Conservation (phyloP, 2,797 vertebrate species). For the Podarcis lilfordi region DNA sequence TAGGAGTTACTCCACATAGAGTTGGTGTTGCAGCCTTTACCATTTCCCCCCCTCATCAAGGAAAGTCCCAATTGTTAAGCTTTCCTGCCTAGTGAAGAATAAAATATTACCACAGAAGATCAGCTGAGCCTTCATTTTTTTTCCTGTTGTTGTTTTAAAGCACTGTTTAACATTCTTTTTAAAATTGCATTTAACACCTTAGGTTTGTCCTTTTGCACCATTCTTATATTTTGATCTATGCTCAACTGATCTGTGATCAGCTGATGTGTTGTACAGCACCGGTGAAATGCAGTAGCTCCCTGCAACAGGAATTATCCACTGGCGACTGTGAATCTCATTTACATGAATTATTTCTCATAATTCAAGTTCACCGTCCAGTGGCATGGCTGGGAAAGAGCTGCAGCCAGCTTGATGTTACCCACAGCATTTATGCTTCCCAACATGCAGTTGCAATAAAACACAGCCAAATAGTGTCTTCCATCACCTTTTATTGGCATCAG, state of each 20-base stretch:
- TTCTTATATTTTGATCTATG: not conserved
- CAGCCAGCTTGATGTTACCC: not conserved
- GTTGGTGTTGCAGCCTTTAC: too few relatives aligned
- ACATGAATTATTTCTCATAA: not conserved
- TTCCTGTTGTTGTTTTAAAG: not conserved
- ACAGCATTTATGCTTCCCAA: not conserved
- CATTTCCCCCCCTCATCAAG: too few relatives aligned
- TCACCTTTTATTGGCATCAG: conserved; percentile 8
- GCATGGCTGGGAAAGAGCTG: not conserved
- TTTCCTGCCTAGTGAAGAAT: too few relatives aligned
- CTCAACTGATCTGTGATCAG: fast-evolving
- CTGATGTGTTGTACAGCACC: conserved; percentile 5
- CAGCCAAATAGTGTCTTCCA: not conserved
- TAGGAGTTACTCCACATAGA: too few relatives aligned
- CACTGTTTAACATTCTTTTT: not conserved
- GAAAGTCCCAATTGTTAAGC: too few relatives aligned
- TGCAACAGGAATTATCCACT: conserved; percentile 5
- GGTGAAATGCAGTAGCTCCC: not conserved
- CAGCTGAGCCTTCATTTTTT: too few relatives aligned
- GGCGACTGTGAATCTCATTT: not conserved
- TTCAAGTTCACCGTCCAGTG: not conserved
- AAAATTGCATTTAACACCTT: not conserved
- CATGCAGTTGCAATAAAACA: conserved; percentile 23
- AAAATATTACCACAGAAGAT: too few relatives aligned
- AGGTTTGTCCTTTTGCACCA: not conserved